Conservation (phyloP, 2,113 vertebrate genomes). For the Origma solitaria region DNA sequence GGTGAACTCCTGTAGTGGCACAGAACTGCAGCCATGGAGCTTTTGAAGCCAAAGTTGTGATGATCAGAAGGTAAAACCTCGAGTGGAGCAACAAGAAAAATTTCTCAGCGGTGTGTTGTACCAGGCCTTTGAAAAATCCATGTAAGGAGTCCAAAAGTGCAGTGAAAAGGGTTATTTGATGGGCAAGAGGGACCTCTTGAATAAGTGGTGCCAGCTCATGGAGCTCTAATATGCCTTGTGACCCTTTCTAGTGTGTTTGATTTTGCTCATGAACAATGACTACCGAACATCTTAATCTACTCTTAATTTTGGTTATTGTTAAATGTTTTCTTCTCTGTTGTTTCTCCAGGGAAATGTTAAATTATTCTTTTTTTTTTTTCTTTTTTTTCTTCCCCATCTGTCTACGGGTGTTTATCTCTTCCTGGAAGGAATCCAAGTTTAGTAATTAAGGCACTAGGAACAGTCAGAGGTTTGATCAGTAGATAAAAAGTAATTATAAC, state of each 20-base stretch:
- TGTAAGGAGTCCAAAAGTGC: not conserved
- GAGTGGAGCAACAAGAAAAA: not conserved
- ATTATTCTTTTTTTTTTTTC: not conserved
- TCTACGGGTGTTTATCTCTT: constrained; percentile 27
- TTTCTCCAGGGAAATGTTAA: constrained; percentile 45
- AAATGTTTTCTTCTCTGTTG: not conserved
- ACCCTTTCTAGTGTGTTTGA: not conserved
- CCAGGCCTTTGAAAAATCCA: not conserved
- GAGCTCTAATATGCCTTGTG: not conserved
- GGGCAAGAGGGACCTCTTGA: not conserved
- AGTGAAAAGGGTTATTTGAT: not conserved
- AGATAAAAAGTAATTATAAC: constrained; percentile 45
- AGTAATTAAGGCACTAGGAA: constrained; percentile 39
- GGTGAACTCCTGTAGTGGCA: not conserved
- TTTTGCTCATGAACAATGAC: not conserved
- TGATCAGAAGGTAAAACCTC: not conserved
- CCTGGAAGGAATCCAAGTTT: constrained; percentile 43
- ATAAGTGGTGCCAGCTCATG: not conserved
- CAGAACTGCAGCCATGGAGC: not conserved
- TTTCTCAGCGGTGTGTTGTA: not conserved
- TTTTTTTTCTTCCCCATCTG: not conserved
- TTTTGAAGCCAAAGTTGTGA: not conserved
- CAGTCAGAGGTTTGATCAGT: constrained; percentile 39
- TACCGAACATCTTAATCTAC: constrained; percentile 24
- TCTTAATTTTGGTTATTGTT: constrained; percentile 1